Base-by-base conservation (phyloP, 2,113 vertebrate genomes). In the Colinus virginianus region DNA sequence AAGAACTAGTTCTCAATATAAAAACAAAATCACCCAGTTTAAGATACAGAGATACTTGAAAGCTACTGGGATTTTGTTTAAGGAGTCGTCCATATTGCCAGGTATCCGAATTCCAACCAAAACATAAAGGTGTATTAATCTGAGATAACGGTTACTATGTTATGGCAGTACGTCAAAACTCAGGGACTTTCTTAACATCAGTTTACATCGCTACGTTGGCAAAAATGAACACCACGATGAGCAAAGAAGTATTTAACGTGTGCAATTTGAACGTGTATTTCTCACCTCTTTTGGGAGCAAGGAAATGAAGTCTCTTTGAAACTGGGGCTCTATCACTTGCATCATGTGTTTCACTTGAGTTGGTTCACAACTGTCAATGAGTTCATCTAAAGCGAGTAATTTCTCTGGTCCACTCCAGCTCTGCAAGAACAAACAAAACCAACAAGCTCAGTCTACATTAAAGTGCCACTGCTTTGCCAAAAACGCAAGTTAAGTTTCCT, bases 301-400 rank as follows among this genome's bases (percentile, higher is more conserved):
- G 78, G 99, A 99, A 97, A 99, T 99, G 97, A 99, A 99, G 98
- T 99, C 99, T 97, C 99, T 98, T 96, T 99, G 99, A 98, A 99
- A 99, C 97, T 99, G 99, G 72, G 99, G 99, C 97, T 99, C 99
- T 94, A 99, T 99, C 97, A 99, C 99, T 98, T 99, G 99, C 99
- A 99, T 99, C 99, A 99, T 99, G 96, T 99, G 99, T 97, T 99
- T 99, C 85, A 99, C 99, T 98, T 99, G 99, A 40, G 99, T 99
- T 93, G 99, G 99, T 96, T 99, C 99, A 94, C 99, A 99, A 97
- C 99, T 99, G 96, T 99, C 99, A 93, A 99, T 99, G 96, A 99
- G 97, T 97, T 99, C 99, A 97, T 99, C 99, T 98, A 99, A 98
- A 94, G 99, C 99, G 97, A 99, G 98, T 95, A 99, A 98, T 97